Base-by-base conservation (phyloP, 2,113 vertebrate genomes). In the Microcebus murinus region DNA sequence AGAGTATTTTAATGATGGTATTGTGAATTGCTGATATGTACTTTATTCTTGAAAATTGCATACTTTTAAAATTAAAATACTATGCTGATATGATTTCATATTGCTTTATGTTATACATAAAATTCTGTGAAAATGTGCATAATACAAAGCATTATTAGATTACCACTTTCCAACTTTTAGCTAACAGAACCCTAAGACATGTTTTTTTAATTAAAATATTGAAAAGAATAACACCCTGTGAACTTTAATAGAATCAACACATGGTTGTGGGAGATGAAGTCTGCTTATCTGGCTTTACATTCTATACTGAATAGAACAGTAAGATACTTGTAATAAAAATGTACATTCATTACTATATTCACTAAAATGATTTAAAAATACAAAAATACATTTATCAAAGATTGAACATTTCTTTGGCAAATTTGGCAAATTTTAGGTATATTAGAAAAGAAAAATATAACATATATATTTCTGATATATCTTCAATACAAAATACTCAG, bases 61-160 rank as follows among this genome's bases (percentile, higher is more conserved):
- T 92, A 18, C 17, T 90, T 94, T 96, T 85, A 81, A 94, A 96
- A 90, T 91, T 87, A 95, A 97, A 95, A 61, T 63, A 52, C 10
- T 93, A 20, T 91, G 39, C 48, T 81, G 45, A 67, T 93, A 95
- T 3, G 4, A 86, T 95, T 96, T 57, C 18, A 96, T 8, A 79
- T 0, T 48, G 67, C 3, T 93, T 97, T 95, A 84, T 97, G 45
- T 91, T 31, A 39, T 96, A 93, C 48, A 92, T 42, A 90, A 97
- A 82, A 83, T 14, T 31, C 61, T 13, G 4, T 17, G 13, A 87
- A 97, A 97, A 79, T 20, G 15, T 8, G 52, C 74, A 93, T 79
- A 67, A 91, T 50, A 15, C 18, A 45, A 95, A 90, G 1, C 5
- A 10, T 74, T 67, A 80, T 18, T 92, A 73, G n/a, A 83, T 95